Percentiles rank a stretch among this genome's conserved stretches.
These are phyloP conservation scores for Collichthys lucidus DNA, from an alignment of 2,113 vertebrate genomes.

Conservation along the genomic window DNA sequence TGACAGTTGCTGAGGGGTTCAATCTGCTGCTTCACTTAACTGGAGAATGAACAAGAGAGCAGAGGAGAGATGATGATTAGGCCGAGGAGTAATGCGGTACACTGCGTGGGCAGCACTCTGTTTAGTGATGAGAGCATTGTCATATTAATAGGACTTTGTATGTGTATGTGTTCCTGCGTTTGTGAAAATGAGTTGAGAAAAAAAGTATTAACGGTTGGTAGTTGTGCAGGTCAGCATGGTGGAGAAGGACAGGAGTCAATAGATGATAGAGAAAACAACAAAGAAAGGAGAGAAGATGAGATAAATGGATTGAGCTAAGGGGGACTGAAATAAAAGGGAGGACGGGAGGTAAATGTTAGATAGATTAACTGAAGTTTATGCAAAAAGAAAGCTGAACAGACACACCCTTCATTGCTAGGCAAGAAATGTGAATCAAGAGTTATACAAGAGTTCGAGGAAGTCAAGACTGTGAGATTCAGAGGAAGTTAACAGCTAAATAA, in stretches of 20 bases:
- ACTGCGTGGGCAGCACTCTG: conserved; percentile 45
- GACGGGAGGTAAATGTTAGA: not conserved
- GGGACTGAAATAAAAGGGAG: conserved; percentile 11
- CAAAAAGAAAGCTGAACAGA: conserved; percentile 19
- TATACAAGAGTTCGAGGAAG: not conserved
- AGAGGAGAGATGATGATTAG: conserved; percentile 62
- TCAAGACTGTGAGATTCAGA: not conserved
- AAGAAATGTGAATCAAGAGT: conserved; percentile 3
- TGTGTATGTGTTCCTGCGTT: not conserved
- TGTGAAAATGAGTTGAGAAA: conserved; percentile 4
- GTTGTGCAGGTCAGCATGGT: not conserved
- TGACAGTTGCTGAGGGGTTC: conserved; percentile 68
- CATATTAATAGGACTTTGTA: conserved; percentile 44
- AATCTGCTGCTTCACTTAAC: conserved; percentile 73
- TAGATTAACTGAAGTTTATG: conserved; percentile 14
- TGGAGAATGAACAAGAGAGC: conserved; percentile 68
- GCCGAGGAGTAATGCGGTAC: conserved; percentile 46
- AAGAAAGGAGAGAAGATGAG: conserved; percentile 17
- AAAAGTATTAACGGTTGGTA: not conserved
- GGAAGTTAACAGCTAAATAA: not conserved
- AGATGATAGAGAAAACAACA: conserved; percentile 19
- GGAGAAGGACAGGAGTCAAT: conserved; percentile 30
- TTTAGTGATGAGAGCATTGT: conserved; percentile 43
- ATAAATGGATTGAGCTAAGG: conserved; percentile 28
- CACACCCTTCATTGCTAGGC: conserved; percentile 10